Evolutionary conservation across 2,797 vertebrate genomes (phyloP), one percentile per base, ranked within the genome.

Genomic region (Brachymystax lenok): DNA sequence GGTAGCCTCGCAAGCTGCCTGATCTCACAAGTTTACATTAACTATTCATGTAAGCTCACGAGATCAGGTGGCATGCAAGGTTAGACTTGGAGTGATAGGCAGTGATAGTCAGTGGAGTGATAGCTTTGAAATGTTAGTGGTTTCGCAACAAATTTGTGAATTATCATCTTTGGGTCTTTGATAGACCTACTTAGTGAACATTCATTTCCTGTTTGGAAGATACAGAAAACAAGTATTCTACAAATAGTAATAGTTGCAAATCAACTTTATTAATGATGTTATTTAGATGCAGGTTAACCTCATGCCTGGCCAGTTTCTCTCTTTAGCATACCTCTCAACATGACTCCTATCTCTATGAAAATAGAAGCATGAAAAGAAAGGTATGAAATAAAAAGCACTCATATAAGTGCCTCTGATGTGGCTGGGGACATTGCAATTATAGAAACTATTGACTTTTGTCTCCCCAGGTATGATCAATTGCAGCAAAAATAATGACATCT

Each of bases 371-470:
- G 79, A 84, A 80, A 46, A 0, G 10, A 64, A 87, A 82, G 80
- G 86, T 85, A 79, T 87, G 79, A 79, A 77, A 68, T 75, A 24
- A n/a, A 74, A 77, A 73, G 63, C 17, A 14, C 19, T 52, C 33
- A 68, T 8, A 91, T 83, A n/a, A n/a, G 85, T 90, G 86, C 77
- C 87, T 88, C 84, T 40, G 69, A 88, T 78, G 86, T 90, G 85
- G 81, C 85, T 87, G 86, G 88, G 92, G 92, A 93, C 91, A 89
- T 89, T 91, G 91, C 93, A 95, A 94, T 94, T 94, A 94, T 94
- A 93, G 92, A 91, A 92, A 92, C 92, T 94, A 94, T 95, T 94
- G 94, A 95, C 94, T 94, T 92, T 92, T 94, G 91, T 93, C 92
- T 94, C 92, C 87, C 88, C 86, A 93, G 93, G 92, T 93, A 92